Evolutionary conservation across 2,888 invertebrate genomes (phyloP).

Genomic region (Aplocera efformata): DNA sequence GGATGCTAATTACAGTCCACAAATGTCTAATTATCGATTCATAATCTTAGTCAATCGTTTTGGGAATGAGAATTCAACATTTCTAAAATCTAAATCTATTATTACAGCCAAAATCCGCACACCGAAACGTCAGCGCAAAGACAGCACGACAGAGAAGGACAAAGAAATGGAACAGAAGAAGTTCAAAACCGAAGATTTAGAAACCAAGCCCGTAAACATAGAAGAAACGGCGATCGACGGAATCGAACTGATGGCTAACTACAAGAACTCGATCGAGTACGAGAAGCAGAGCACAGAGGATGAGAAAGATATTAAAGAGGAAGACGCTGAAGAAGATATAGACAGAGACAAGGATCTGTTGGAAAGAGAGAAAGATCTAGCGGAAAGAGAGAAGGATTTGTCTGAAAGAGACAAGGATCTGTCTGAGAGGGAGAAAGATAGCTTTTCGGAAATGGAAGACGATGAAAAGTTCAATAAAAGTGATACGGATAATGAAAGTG

Average conservation of each 20-base stretch:
- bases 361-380: conserved; percentile 27
- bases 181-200: conserved; percentile 55
- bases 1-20: too few relatives aligned
- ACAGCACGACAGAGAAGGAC: conserved; percentile 80
- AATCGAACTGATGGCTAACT: conserved; percentile 71
- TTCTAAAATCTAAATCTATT: not conserved
- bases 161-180: conserved; percentile 64
- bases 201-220: conserved; percentile 57
- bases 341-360: conserved; percentile 35
- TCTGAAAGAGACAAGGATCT: too few relatives aligned
- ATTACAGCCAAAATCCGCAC: conserved; percentile 61
- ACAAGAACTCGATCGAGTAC: conserved; percentile 59
- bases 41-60: too few relatives aligned
- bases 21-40: too few relatives aligned
- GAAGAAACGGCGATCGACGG: conserved; percentile 76
- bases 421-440: conserved; percentile 67
- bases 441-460: conserved; percentile 75
- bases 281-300: conserved; percentile 66
- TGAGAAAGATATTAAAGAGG: conserved; percentile 63
- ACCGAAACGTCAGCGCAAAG: conserved; percentile 78
- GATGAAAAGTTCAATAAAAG: conserved; percentile 73
- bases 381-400: conserved; percentile 35
- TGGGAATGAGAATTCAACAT: too few relatives aligned
- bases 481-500: conserved; percentile 73
- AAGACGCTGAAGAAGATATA: conserved; percentile 55